Evolutionary conservation across 2,797 vertebrate species (phyloP).

Genomic region (Sternotherus odoratus): DNA sequence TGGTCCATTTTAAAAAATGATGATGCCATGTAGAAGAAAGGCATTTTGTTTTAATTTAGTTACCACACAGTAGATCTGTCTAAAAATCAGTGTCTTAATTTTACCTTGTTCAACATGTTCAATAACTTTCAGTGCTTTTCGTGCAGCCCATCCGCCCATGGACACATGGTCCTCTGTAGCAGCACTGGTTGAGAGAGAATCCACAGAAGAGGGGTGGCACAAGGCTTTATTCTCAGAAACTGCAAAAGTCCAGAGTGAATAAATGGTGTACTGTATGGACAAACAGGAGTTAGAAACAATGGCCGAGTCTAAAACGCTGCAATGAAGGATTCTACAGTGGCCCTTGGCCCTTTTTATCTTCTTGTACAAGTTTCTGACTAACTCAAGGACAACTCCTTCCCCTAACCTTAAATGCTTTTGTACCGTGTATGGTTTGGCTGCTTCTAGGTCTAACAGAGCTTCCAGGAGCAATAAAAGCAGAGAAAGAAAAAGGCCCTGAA

Average conservation of each 20-base stretch:
- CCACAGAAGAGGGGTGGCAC: conserved; percentile 97
- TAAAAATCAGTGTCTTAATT: conserved; percentile 1
- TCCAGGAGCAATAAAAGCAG: too few relatives aligned
- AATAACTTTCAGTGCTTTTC: conserved; percentile 94
- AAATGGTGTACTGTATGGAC: not conserved
- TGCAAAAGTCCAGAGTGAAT: conserved; percentile 74
- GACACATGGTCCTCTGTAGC: conserved; percentile 98
- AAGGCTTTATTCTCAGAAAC: conserved; percentile 98
- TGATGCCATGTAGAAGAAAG: not conserved
- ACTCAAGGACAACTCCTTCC: too few relatives aligned
- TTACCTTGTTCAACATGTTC: conserved; percentile 97
- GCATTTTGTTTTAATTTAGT: not conserved
- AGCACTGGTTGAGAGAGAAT: conserved; percentile 97
- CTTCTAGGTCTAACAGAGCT: too few relatives aligned
- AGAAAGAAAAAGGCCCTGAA: too few relatives aligned
- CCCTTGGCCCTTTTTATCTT: too few relatives aligned
- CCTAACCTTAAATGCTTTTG: too few relatives aligned
- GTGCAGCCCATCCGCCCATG: conserved; percentile 98
- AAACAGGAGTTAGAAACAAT: not conserved
- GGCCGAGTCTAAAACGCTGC: not conserved
- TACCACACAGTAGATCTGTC: not conserved
- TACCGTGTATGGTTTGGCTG: too few relatives aligned
- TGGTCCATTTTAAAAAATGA: not conserved
- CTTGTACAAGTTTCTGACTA: too few relatives aligned
- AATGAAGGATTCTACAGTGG: not conserved